phyloP scores from a whole-genome alignment of 2,113 vertebrate genomes.

The Crypturellus undulatus region DNA sequence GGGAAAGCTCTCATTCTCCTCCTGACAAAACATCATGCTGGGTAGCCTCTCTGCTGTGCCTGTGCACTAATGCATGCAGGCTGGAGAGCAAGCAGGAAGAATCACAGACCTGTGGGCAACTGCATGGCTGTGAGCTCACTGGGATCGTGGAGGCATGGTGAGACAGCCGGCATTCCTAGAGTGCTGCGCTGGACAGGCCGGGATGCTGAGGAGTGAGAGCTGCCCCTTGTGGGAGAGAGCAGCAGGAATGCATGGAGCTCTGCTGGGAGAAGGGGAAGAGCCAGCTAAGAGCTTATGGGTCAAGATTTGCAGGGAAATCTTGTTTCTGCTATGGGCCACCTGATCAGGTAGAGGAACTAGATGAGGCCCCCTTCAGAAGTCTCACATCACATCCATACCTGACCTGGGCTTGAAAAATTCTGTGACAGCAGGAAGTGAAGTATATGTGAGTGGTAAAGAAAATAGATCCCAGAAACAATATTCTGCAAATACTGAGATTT shows the following conservation, averaged over 20 bases:
- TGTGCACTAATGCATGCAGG: no score
- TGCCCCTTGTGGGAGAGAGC: no score
- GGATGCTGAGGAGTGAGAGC: background rate
- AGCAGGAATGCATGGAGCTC: no score
- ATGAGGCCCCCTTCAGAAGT: background rate
- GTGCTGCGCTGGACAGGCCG: no score
- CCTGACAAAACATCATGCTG: no score
- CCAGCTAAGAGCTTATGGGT: background rate
- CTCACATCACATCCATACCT: background rate
- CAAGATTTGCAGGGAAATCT: background rate
- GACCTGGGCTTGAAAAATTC: background rate
- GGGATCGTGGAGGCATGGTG: no score
- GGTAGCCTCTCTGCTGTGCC: no score
- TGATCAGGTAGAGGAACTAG: background rate
- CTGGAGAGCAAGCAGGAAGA: no score
- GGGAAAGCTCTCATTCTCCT: no score
- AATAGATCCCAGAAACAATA: background rate
- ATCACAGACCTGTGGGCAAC: no score
- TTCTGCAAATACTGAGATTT: background rate
- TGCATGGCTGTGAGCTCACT: no score
- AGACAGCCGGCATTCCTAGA: no score
- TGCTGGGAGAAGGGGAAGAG: background rate
- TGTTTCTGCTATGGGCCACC: background rate
- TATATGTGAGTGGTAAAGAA: background rate
- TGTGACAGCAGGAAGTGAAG: background rate